Base-by-base conservation (phyloP, 2,797 vertebrate genomes). In the Melanotaenia maccullochi region DNA sequence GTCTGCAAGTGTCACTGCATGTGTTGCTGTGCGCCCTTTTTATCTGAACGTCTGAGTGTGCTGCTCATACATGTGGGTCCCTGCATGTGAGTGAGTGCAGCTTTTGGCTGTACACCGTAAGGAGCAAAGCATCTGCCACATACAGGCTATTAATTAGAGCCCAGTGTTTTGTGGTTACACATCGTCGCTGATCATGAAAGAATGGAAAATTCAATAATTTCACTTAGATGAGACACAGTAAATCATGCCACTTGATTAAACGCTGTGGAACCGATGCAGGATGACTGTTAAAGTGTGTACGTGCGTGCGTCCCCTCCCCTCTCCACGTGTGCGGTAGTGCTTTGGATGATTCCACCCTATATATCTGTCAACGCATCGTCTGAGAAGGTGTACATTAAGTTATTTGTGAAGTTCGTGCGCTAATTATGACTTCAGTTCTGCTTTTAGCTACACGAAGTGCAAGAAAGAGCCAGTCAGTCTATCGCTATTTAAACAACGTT, bases 91-190 rank as follows among this genome's bases (percentile, higher is more conserved):
- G 62, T 9, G 47, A 66, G 56, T n/a, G 38, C 32, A 32, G 77
- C 68, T 51, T 61, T 78, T 2, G 16, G 69, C 60, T 62, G 65
- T 5, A 2, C 60, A 32, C 47, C 2, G 61, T 58, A 52, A 69
- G 80, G 54, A 76, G 78, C 55, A 52, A 76, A 63, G 68, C 78
- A 78, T 91, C 79, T 80, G 82, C 89, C 83, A 81, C 76, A 82
- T 86, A 70, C 76, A 83, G 79, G 49, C 81, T 72, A 84, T 89
- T 93, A 94, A 93, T 93, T 92, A 92, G 59, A 84, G 73, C 76
- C 75, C 79, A 65, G 73, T 63, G 80, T 86, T 84, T 55, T 82
- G 87, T 55, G 87, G 78, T 16, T 69, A 76, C 84, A 78, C 73
- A 75, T 62, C 82, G 65, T 65, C 76, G 28, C 65, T 35, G 78